Percentiles rank a stretch among this genome's conserved stretches.
Conservation (phyloP, 2,888 invertebrate species). For the Lepidochrysops patricia region DNA sequence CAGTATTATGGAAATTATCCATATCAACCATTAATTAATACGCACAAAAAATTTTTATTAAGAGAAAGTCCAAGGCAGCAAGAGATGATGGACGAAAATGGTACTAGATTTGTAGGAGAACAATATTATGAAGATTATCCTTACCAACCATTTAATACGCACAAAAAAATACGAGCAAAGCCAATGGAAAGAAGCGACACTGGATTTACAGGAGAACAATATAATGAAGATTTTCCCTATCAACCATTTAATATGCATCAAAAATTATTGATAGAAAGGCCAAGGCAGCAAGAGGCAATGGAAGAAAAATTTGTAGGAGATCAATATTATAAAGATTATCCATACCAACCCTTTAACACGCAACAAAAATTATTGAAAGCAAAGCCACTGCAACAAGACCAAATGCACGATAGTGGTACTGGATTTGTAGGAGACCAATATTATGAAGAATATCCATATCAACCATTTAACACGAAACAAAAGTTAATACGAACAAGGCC, state of each 20-base stretch:
- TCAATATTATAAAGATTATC: background rate
- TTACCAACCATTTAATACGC: background rate
- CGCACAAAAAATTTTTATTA: too few species aligned
- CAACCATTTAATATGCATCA: background rate
- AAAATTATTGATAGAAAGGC: background rate
- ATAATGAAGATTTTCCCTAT: background rate
- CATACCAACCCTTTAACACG: background rate
- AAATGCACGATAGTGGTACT: background rate
- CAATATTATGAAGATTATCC: background rate
- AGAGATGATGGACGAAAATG: background rate
- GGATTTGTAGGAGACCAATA: background rate
- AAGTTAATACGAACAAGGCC: too few species aligned
- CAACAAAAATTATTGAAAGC: background rate
- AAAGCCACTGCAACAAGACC: background rate
- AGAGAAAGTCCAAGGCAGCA: background rate
- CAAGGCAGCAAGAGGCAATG: background rate
- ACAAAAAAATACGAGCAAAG: too few species aligned
- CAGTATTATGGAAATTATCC: background rate
- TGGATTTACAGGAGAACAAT: background rate
- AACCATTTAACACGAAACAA: background rate
- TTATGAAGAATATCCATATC: background rate
- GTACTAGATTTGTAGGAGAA: background rate
- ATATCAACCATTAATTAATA: background rate
- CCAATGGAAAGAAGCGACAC: background rate
- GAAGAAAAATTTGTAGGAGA: background rate